Base-by-base conservation (phyloP, 2,797 vertebrate genomes). In the Otolemur crassicaudatus region DNA sequence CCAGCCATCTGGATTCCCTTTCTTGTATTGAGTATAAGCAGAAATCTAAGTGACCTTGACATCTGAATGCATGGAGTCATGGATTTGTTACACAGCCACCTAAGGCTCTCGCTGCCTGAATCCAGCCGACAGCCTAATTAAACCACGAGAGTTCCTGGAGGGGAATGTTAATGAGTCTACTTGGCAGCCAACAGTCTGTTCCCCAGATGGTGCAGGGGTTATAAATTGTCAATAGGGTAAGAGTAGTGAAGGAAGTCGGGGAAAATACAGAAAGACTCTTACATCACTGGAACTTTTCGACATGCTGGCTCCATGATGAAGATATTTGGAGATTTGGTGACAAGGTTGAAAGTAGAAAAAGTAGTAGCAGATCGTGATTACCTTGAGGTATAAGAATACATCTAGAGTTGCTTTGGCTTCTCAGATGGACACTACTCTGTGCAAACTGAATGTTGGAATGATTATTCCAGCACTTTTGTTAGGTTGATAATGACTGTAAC, bases 121-220 rank as follows among this genome's bases (percentile, higher is more conserved):
- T 96, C 93, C 88, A 91, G 97, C 80, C 20, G 83, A 92, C 96
- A 98, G 95, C 1, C 87, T 49, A 97, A 98, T 96, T 88, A 96
- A 93, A 90, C 94, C 96, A 90, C 92, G 96, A 93, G 93, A 95
- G 94, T 92, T 96, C 93, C 97, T 23, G 0, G 65, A 97, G 97
- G 72, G 92, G 90, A 89, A 97, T 97, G 97, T 96, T 98, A 98
- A 98, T 96, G 94, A 98, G 95, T 61, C 92, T 97, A 96, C 95
- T 96, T 98, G 92, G 97, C 91, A 97, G 93, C 37, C 97, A 89
- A 91, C 70, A 97, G 91, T 77, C 97, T 95, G 93, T 94, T 97
- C 89, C 90, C 96, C 92, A 97, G 98, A 96, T 98, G 95, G 91
- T 92, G 85, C 96, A 95, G 89, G 83, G 97, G 97, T 97, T 97